Percentiles rank a stretch among this genome's conserved stretches.
Evolutionary conservation across 2,113 vertebrate genomes (phyloP).

Genomic region (Megaleporinus macrocephalus): DNA sequence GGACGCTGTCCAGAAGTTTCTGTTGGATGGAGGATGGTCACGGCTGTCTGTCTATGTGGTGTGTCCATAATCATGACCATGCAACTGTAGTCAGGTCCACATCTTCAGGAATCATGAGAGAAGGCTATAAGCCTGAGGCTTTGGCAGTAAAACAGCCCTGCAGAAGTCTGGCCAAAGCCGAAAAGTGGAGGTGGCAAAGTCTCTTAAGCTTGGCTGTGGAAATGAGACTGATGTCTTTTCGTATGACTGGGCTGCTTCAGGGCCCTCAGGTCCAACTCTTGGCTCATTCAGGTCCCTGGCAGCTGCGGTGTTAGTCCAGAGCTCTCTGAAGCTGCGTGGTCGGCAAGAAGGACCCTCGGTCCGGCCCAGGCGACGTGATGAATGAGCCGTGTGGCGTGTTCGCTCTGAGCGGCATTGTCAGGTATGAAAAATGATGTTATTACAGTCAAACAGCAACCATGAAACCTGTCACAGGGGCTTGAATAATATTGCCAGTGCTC

Average conservation of each 20-base stretch:
- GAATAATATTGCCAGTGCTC: slow-evolving; percentile 41
- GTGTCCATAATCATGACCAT: background rate
- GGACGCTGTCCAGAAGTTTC: too few relatives aligned
- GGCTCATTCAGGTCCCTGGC: slow-evolving; percentile 19
- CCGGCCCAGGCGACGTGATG: slow-evolving; percentile 45
- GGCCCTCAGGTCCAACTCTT: background rate
- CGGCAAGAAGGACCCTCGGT: background rate
- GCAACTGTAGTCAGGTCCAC: background rate
- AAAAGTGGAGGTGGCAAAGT: background rate
- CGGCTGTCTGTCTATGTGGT: too few relatives aligned
- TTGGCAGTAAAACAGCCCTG: background rate
- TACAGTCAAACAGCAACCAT: slow-evolving; percentile 50
- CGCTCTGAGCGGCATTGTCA: slow-evolving; percentile 51
- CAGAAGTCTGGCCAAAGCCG: background rate
- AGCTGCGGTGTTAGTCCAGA: background rate
- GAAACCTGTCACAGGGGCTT: slow-evolving; percentile 44
- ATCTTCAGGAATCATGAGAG: background rate
- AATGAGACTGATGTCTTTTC: background rate
- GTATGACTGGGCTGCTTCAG: background rate
- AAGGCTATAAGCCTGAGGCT: background rate
- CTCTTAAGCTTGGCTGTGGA: background rate
- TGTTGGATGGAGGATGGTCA: too few relatives aligned
- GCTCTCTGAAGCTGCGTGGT: slow-evolving; percentile 18
- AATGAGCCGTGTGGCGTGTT: slow-evolving; percentile 39
- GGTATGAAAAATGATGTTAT: slow-evolving; percentile 56